These are phyloP conservation scores for Eupristina koningsbergeri DNA, from an alignment of 1,140 invertebrate genomes.

Conservation along the genomic window DNA sequence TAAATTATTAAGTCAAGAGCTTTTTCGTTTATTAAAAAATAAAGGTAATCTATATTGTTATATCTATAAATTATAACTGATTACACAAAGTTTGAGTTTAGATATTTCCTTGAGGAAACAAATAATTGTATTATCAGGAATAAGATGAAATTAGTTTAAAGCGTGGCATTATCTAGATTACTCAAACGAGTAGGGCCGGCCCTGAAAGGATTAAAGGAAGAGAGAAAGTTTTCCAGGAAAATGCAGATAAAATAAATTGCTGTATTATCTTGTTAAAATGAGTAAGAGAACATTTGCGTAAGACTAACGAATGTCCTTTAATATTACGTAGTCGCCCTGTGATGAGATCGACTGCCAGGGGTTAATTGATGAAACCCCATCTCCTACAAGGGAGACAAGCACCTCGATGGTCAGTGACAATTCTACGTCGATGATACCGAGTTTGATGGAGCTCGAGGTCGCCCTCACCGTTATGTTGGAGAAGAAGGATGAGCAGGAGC, in stretches of 20 bases:
- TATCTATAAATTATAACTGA: no score
- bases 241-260: background rate
- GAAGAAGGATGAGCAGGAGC: constrained; percentile 62
- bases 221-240: background rate
- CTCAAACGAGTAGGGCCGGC: background rate
- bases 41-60: no score
- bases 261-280: background rate
- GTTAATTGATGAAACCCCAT: background rate
- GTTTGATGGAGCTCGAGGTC: constrained; percentile 68
- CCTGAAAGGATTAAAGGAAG: background rate
- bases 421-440: constrained; percentile 70
- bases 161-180: background rate
- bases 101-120: background rate
- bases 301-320: background rate
- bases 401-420: constrained; percentile 56
- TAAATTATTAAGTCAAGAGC: no score
- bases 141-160: background rate
- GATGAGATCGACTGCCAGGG: background rate
- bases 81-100: background rate
- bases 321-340: background rate
- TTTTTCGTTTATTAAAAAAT: no score
- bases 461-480: constrained; percentile 70
- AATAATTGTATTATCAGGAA: background rate
- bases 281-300: background rate
- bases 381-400: background rate